Base-by-base conservation (phyloP, 2,888 invertebrate species). In the Steromphala cineraria region DNA sequence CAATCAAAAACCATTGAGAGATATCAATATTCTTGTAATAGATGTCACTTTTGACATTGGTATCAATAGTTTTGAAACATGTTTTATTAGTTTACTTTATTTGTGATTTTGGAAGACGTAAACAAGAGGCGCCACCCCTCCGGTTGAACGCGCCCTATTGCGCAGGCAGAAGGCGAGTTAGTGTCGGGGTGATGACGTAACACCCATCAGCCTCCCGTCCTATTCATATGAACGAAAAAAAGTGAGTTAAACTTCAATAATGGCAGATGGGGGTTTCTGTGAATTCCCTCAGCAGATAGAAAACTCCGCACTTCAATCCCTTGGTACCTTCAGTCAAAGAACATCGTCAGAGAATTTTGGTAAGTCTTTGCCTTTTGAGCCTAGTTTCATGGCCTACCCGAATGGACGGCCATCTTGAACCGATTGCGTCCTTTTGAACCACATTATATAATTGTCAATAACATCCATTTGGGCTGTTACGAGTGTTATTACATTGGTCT, bases 161-260 rank as follows among this genome's bases (percentile, higher is more conserved):
- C 85, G 84, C 84, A 87, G 82, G 71, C 81, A 81, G 86, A 80
- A 82, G 78, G 82, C 82, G 82, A 76, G 86, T 83, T 86, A 84
- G 85, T 83, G 83, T 87, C 85, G 85, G 83, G 62, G 78, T 75
- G 31, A 86, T 88, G 87, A 88, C 88, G 88, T 88, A 88, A 88
- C 56, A 83, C 82, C 80, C 84, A 83, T 84, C 81, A 83, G 83
- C 80, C 75, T 83, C 82, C 77, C 71, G 78, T 67, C 46, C 31
- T 56, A 80, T 83, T 75, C 36, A 78, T 67, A 56, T 75, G 52
- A 53, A 62, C 53, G 55, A 55, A 75, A 52, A 80, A 78, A 71
- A 56, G 40, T 75, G 62, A 24, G 55, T 40, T 62, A n/a, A 74
- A 78, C 62, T 78, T 78, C 53, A n/a, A 75, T 52, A 53, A 89